Evolutionary conservation across 2,113 vertebrate species (phyloP).

Genomic region (Gnathonemus echidnorhynchus): DNA sequence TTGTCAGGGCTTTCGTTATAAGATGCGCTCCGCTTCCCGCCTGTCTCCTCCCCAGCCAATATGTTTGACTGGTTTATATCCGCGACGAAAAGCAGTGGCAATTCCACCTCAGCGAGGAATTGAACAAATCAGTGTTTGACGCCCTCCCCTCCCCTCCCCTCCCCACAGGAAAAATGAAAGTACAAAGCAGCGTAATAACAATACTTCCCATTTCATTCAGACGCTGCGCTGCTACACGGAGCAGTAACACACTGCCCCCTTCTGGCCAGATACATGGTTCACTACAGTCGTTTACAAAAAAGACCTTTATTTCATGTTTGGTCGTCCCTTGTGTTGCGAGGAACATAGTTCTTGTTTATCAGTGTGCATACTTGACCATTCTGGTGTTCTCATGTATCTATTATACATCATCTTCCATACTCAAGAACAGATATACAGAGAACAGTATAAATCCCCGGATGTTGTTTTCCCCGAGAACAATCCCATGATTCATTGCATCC

Average conservation of each 20-base stretch:
- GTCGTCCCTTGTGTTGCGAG: background rate
- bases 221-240: background rate
- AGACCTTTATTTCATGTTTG: background rate
- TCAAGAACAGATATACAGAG: background rate
- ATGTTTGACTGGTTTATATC: background rate
- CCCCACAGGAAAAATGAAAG: background rate
- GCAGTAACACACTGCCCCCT: constrained; percentile 28
- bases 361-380: background rate
- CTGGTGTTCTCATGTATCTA: background rate
- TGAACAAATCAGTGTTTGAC: background rate
- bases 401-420: background rate
- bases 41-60: background rate
- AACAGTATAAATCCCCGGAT: background rate
- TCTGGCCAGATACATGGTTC: background rate
- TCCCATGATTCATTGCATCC: background rate
- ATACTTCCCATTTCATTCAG: background rate
- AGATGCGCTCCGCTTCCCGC: background rate
- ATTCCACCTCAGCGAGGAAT: background rate
- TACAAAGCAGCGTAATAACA: background rate
- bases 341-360: background rate
- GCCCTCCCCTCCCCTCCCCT: background rate
- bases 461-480: background rate
- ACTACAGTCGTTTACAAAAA: background rate
- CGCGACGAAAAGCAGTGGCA: background rate
- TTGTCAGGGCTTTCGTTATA: background rate